Conservation (phyloP, 2,797 vertebrate species). For the Choloepus didactylus region DNA sequence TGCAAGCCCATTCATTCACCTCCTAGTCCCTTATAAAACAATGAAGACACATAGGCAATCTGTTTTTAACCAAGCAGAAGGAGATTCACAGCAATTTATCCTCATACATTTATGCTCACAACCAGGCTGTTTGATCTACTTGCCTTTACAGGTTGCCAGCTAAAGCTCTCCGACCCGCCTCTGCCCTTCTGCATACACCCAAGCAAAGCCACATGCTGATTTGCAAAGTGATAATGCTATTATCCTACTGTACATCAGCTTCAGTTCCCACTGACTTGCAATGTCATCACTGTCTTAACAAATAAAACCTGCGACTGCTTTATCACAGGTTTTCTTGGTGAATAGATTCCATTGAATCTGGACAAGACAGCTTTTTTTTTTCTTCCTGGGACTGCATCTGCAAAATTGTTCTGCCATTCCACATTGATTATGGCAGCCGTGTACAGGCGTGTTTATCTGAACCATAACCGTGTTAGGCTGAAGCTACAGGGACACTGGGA, state of each 20-base stretch:
- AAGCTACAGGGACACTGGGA: slow-evolving; percentile 78
- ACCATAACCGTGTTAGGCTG: slow-evolving; percentile 78
- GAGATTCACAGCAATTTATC: slow-evolving; percentile 79
- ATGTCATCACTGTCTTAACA: slow-evolving; percentile 83
- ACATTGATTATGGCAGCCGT: slow-evolving; percentile 85
- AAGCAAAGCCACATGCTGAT: slow-evolving; percentile 87
- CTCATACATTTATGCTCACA: slow-evolving; percentile 84
- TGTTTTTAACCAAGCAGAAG: slow-evolving; percentile 83
- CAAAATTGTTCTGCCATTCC: slow-evolving; percentile 86
- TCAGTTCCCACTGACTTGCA: slow-evolving; percentile 84
- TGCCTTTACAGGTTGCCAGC: slow-evolving; percentile 83
- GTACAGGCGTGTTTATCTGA: slow-evolving; percentile 85
- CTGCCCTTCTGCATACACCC: slow-evolving; percentile 83
- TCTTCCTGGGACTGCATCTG: slow-evolving; percentile 71
- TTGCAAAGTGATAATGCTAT: slow-evolving; percentile 87
- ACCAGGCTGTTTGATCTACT: slow-evolving; percentile 81
- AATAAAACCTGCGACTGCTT: slow-evolving; percentile 80
- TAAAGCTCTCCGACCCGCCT: slow-evolving; percentile 79
- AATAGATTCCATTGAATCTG: slow-evolving; percentile 82
- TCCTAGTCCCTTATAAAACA: slow-evolving; percentile 80
- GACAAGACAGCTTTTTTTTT: slow-evolving; percentile 72
- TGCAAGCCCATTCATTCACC: not conserved
- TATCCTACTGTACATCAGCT: slow-evolving; percentile 83
- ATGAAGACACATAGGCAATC: slow-evolving; percentile 78
- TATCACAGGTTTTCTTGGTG: slow-evolving; percentile 71